Conservation (phyloP, 1,140 invertebrate genomes). For the Aphis craccivora region DNA sequence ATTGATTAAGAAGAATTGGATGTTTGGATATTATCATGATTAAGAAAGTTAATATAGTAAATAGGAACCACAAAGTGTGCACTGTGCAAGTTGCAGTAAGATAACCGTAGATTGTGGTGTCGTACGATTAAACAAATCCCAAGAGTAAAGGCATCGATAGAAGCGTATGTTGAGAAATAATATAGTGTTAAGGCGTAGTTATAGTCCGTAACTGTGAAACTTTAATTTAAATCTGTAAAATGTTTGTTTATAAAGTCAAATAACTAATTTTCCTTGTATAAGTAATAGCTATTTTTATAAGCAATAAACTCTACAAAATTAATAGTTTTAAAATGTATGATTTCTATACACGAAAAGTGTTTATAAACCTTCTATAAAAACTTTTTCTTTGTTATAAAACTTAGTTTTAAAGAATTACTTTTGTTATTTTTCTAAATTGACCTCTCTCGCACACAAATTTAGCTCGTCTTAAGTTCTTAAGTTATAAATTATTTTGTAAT, state of each 20-base stretch:
- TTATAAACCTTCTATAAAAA: not conserved
- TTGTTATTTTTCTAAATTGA: not conserved
- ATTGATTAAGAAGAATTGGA: not conserved
- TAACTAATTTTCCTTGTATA: conserved; percentile 3
- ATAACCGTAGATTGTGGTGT: not conserved
- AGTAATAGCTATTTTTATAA: conserved; percentile 7
- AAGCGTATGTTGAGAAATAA: not conserved
- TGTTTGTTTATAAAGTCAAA: conserved; percentile 13
- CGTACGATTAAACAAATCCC: not conserved
- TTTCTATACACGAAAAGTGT: not conserved
- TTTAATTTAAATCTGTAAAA: conserved; percentile 20
- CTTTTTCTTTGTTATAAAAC: not conserved
- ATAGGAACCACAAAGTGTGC: not conserved
- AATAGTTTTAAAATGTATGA: not conserved
- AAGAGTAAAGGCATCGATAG: not conserved
- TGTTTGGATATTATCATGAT: not conserved
- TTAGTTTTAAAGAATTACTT: not conserved
- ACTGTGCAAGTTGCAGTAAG: not conserved
- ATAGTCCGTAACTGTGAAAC: not conserved
- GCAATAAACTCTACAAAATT: not conserved
- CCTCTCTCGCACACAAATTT: not conserved
- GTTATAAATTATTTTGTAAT: not conserved
- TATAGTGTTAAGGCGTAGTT: conserved; percentile 5
- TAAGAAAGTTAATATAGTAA: not conserved
- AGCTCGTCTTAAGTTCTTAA: not conserved